phyloP scores from a whole-genome alignment of 2,888 invertebrate species.

The Poecilus cupreus region DNA sequence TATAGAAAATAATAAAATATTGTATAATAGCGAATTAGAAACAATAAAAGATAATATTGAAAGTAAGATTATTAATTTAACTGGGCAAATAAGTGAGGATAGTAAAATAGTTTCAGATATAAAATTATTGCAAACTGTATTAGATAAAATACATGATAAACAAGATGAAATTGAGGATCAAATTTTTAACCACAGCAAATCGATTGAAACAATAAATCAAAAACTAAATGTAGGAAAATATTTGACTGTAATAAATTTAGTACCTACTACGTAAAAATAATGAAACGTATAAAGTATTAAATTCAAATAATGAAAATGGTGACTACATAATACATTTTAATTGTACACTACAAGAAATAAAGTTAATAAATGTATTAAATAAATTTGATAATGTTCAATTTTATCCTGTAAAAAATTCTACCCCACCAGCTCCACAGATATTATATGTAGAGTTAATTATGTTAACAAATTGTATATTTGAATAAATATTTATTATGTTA shows the following conservation, averaged over 20 bases:
- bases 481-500: no score
- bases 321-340: background rate
- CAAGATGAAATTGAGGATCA: no score
- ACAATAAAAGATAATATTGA: no score
- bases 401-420: background rate
- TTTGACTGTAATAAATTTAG: background rate
- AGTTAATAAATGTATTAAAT: background rate
- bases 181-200: no score
- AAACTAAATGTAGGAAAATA: background rate
- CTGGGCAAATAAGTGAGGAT: no score
- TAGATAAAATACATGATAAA: no score
- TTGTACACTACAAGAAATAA: background rate
- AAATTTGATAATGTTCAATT: background rate
- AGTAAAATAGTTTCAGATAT: no score
- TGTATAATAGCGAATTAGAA: no score
- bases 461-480: background rate
- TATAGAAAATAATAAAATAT: no score
- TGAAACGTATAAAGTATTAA: background rate
- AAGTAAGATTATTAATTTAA: no score
- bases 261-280: background rate
- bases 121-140: no score
- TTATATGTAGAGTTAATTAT: background rate
- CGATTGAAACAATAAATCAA: background rate
- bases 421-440: background rate
- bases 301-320: background rate